These are phyloP conservation scores for Drosophila micromelanica DNA, from an alignment of 1,140 invertebrate genomes.

Conservation along the genomic window DNA sequence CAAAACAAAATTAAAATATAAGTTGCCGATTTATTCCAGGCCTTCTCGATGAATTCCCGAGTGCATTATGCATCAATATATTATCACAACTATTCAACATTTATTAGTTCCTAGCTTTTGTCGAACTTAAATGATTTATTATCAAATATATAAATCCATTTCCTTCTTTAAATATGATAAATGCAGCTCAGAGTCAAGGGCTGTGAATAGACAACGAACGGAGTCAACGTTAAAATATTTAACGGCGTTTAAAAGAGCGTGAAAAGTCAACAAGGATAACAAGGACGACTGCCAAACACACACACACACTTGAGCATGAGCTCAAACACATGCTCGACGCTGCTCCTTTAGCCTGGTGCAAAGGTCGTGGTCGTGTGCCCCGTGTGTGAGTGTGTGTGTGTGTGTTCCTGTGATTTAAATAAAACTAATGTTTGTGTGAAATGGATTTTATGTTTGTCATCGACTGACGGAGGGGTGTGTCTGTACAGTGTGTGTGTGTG, in stretches of 20 bases:
- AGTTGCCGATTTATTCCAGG: not conserved
- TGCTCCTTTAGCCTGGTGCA: constrained; percentile 40
- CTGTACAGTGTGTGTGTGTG: constrained; percentile 19
- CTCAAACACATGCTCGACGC: constrained; percentile 48
- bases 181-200: constrained; percentile 29
- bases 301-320: constrained; percentile 24
- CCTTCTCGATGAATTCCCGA: not conserved
- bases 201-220: constrained; percentile 15
- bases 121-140: constrained; percentile 32
- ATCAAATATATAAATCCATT: constrained; percentile 29
- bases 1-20: too few species aligned
- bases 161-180: constrained; percentile 54
- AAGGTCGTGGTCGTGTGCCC: constrained; percentile 48
- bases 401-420: constrained; percentile 69
- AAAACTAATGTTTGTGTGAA: constrained; percentile 83
- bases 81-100: not conserved
- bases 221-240: constrained; percentile 48
- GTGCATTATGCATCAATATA: not conserved
- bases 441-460: constrained; percentile 83
- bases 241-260: constrained; percentile 81
- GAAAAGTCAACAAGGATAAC: constrained; percentile 81
- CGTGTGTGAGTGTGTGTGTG: constrained; percentile 30
- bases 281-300: constrained; percentile 39
- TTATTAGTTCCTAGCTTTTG: constrained; percentile 1
- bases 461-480: constrained; percentile 23